Evolutionary conservation across 2,113 vertebrate species (phyloP).

Genomic region (Lepus americanus): DNA sequence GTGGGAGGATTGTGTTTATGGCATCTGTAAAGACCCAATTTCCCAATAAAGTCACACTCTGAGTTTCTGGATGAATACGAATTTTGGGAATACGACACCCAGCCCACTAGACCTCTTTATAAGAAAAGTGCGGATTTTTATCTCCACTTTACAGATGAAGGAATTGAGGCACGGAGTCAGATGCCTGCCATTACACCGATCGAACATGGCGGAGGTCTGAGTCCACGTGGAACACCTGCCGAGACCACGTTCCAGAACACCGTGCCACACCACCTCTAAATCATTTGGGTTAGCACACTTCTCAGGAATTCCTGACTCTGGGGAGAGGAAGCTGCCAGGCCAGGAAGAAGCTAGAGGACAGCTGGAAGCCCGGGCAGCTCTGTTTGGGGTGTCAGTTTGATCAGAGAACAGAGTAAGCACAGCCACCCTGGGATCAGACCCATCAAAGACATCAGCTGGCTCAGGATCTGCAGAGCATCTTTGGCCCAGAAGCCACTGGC

Average conservation of each 20-base stretch:
- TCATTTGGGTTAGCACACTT: not conserved
- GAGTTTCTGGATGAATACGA: not conserved
- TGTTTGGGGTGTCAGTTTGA: not conserved
- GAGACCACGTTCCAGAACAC: not conserved
- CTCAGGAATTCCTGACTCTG: not conserved
- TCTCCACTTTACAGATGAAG: not conserved
- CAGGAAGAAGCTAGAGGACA: not conserved
- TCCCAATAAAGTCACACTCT: not conserved
- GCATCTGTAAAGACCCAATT: not conserved
- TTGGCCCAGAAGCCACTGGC: fast-evolving
- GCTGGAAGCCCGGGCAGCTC: not conserved
- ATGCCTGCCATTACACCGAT: not conserved
- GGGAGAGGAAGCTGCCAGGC: not conserved
- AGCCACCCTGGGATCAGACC: not conserved
- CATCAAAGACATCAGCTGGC: not conserved
- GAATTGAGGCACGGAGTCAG: not conserved
- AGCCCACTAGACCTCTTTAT: no score
- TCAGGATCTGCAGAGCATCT: not conserved
- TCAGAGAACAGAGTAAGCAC: not conserved
- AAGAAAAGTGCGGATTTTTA: not conserved
- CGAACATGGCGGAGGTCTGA: not conserved
- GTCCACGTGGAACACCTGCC: not conserved
- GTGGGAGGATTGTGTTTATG: not conserved
- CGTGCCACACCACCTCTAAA: not conserved
- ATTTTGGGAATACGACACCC: not conserved